Evolutionary conservation across 2,888 invertebrate species (phyloP).

Genomic region (Sesia bembeciformis): DNA sequence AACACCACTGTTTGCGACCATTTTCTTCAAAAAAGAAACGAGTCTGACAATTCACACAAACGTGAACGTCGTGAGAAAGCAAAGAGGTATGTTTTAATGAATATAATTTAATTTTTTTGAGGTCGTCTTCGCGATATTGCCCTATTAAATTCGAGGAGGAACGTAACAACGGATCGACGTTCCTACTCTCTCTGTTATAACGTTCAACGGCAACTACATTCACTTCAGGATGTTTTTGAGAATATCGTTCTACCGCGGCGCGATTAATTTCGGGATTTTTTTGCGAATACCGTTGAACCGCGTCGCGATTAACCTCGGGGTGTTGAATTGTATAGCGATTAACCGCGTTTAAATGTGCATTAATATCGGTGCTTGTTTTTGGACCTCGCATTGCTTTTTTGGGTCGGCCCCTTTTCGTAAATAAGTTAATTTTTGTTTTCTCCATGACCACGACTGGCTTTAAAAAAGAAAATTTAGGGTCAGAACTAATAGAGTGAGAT

Average conservation of each 20-base stretch:
- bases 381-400: no score
- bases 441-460: no score
- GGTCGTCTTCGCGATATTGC: neutral
- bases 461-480: no score
- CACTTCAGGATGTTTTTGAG: neutral
- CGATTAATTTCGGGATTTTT: neutral
- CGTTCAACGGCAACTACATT: neutral
- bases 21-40: neutral
- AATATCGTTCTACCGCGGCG: neutral
- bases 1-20: neutral
- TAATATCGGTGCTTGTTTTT: no score
- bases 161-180: neutral
- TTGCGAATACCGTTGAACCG: neutral
- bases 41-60: neutral
- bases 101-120: neutral
- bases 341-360: neutral
- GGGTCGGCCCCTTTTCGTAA: no score
- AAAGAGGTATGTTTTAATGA: neutral
- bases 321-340: neutral
- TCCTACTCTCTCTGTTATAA: neutral
- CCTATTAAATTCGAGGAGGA: neutral
- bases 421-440: no score
- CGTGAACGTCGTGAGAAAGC: neutral
- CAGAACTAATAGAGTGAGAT: no score
- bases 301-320: neutral